These are phyloP conservation scores for Notoglanidium macrostoma DNA, from an alignment of 2,797 vertebrate genomes.

Conservation along the genomic window DNA sequence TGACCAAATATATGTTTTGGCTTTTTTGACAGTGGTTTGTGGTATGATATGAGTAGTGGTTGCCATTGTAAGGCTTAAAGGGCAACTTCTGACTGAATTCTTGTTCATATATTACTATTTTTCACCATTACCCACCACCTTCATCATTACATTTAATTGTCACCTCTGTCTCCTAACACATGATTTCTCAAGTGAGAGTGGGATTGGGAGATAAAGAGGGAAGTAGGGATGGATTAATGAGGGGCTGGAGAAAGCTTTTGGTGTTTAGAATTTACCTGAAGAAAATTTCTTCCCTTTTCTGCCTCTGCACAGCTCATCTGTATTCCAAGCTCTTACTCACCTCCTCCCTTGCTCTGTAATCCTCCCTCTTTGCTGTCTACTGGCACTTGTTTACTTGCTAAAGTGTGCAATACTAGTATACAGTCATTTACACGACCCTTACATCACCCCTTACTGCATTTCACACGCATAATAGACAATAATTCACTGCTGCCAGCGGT, in stretches of 20 bases:
- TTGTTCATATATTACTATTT: neutral
- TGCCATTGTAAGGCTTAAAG: neutral
- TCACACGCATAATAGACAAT: neutral
- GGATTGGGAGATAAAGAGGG: slow-evolving; percentile 37
- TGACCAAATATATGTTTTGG: neutral
- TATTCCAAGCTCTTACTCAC: slow-evolving; percentile 70
- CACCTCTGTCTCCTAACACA: slow-evolving; percentile 53
- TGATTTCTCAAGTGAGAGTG: slow-evolving; percentile 41
- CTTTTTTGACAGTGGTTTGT: neutral
- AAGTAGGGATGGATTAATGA: slow-evolving; percentile 62
- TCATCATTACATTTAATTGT: slow-evolving; percentile 62
- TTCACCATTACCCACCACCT: slow-evolving; percentile 40
- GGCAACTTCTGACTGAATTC: neutral
- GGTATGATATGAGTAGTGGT: neutral
- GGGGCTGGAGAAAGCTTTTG: slow-evolving; percentile 70
- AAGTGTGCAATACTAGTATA: slow-evolving; percentile 71
- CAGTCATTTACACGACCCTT: slow-evolving; percentile 16
- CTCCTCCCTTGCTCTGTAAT: slow-evolving; percentile 52
- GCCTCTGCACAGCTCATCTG: slow-evolving; percentile 74
- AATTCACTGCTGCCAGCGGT: neutral
- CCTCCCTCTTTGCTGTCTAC: slow-evolving; percentile 67
- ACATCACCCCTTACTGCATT: neutral
- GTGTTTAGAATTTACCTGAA: slow-evolving; percentile 78
- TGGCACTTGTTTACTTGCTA: slow-evolving; percentile 72
- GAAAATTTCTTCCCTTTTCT: slow-evolving; percentile 62